A percentile compares a stretch with the other conserved stretches of the same genome.
Evolutionary conservation across 2,888 invertebrate species (phyloP).

Genomic region (Tanytarsus gracilentus): DNA sequence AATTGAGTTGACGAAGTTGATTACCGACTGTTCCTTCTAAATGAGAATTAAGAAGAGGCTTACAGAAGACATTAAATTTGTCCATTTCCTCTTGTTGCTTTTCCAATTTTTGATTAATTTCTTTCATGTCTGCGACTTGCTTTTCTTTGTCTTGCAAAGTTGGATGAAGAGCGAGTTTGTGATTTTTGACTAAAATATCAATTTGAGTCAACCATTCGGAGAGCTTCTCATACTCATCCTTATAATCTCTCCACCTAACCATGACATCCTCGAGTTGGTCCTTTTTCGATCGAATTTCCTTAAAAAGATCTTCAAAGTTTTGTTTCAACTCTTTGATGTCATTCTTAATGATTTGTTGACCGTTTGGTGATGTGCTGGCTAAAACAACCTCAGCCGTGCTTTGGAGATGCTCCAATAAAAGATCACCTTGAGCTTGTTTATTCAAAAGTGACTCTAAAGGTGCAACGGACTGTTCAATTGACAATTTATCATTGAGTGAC

Average conservation of each 20-base stretch:
- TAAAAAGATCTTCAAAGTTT: conserved; percentile 74
- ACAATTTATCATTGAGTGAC: conserved; percentile 74
- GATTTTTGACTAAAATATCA: conserved; percentile 81
- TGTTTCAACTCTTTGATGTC: conserved; percentile 79
- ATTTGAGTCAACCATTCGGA: conserved; percentile 91
- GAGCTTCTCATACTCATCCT: conserved; percentile 83
- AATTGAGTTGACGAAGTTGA: conserved; percentile 75
- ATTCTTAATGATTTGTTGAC: conserved; percentile 69
- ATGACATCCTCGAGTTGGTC: conserved; percentile 72
- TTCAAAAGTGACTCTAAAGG: conserved; percentile 79
- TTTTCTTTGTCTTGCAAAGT: conserved; percentile 74
- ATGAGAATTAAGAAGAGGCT: conserved; percentile 69
- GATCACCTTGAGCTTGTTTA: conserved; percentile 83
- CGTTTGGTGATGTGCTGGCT: conserved; percentile 70
- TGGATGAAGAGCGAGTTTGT: conserved; percentile 72
- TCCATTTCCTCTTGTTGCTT: conserved; percentile 77
- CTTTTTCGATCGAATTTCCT: conserved; percentile 77
- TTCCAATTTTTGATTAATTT: conserved; percentile 61
- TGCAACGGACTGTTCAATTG: conserved; percentile 79
- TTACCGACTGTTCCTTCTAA: conserved; percentile 80
- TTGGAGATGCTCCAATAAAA: conserved; percentile 75
- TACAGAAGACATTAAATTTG: conserved; percentile 69
- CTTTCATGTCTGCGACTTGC: conserved; percentile 72
- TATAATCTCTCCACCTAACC: conserved; percentile 79
- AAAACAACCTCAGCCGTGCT: conserved; percentile 81